Evolutionary conservation across 2,888 invertebrate species (phyloP).

Genomic region (Gnatocerus cornutus): DNA sequence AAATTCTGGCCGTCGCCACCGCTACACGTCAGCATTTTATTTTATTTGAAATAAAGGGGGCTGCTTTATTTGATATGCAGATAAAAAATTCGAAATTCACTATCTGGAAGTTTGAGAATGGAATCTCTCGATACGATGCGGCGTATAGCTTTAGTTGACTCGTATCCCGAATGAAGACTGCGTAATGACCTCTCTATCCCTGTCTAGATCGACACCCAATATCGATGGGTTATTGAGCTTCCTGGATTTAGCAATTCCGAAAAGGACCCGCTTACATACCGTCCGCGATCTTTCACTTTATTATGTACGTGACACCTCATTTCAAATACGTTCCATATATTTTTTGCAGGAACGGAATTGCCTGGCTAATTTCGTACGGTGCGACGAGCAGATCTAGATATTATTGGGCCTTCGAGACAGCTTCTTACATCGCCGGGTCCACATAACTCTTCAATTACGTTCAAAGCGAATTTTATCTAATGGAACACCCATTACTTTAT

Average conservation of each 20-base stretch:
- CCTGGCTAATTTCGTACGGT: constrained; percentile 38
- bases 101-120: constrained; percentile 24
- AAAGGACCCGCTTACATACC: constrained; percentile 55
- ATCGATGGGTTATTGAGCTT: constrained; percentile 57
- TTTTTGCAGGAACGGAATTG: constrained; percentile 40
- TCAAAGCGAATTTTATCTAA: constrained; percentile 39
- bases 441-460: constrained; percentile 26
- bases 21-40: constrained; percentile 30
- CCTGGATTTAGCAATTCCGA: constrained; percentile 56
- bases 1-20: constrained; percentile 17
- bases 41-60: constrained; percentile 30
- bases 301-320: constrained; percentile 58
- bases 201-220: constrained; percentile 52
- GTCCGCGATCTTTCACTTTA: constrained; percentile 58
- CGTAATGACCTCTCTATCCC: constrained; percentile 54
- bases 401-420: not conserved
- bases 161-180: constrained; percentile 51
- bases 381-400: constrained; percentile 5
- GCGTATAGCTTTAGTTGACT: constrained; percentile 42
- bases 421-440: not conserved
- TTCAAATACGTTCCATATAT: constrained; percentile 51
- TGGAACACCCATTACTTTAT: constrained; percentile 41
- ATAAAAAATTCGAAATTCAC: constrained; percentile 47
- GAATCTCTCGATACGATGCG: constrained; percentile 31
- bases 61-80: constrained; percentile 42